These are phyloP conservation scores for Dryobota labecula DNA, from an alignment of 2,888 invertebrate genomes.

Conservation along the genomic window DNA sequence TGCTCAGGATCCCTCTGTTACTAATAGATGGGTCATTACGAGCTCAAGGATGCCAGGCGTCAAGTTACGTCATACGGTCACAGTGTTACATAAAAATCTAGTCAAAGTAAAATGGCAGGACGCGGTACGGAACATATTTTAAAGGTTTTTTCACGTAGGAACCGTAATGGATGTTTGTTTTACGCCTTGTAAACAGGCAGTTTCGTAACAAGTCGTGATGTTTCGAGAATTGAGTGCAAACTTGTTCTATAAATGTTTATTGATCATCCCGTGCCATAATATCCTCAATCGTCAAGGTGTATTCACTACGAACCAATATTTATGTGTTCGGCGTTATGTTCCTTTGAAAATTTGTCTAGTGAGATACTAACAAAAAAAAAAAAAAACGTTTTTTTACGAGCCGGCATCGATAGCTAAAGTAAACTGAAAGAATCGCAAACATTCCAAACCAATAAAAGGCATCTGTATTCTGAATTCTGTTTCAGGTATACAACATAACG, in stretches of 20 bases:
- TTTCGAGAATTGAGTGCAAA: slow-evolving; percentile 28
- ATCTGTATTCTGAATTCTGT: background rate
- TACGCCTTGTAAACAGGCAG: background rate
- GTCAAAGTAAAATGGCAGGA: background rate
- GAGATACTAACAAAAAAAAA: background rate
- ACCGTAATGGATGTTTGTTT: slow-evolving; percentile 5
- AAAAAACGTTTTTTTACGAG: background rate
- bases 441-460: background rate
- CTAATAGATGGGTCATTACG: slow-evolving; percentile 57
- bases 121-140: background rate
- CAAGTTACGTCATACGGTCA: slow-evolving; percentile 41
- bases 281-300: background rate
- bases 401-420: background rate
- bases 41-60: slow-evolving; percentile 41
- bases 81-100: slow-evolving; percentile 22
- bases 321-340: background rate
- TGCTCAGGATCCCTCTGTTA: slow-evolving; percentile 43
- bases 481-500: background rate
- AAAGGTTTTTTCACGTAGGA: background rate
- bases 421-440: background rate
- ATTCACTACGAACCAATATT: background rate
- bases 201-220: slow-evolving; percentile 14
- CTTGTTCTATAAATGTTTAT: slow-evolving; percentile 9
- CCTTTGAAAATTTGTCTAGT: background rate
- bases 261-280: slow-evolving; percentile 14